Evolutionary conservation across 1,140 invertebrate genomes (phyloP).

Genomic region (Trachelipus rathkii): DNA sequence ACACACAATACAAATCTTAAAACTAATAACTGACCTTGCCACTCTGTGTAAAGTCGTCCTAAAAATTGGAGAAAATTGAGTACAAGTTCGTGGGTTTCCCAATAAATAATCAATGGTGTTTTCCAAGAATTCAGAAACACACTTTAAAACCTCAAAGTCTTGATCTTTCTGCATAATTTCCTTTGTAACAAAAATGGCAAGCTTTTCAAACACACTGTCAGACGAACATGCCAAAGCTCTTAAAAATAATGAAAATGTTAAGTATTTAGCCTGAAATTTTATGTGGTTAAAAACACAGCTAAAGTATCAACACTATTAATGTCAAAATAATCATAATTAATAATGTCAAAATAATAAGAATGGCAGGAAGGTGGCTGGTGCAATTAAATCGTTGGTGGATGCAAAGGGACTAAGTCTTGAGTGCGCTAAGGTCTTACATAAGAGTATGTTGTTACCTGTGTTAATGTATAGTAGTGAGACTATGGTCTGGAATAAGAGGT

Average conservation of each 20-base stretch:
- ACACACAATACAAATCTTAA: background rate
- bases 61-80: conserved; percentile 36
- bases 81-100: conserved; percentile 34
- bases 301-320: too few relatives aligned
- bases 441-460: too few relatives aligned
- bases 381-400: too few relatives aligned
- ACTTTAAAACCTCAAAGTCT: conserved; percentile 42
- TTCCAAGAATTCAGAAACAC: conserved; percentile 44
- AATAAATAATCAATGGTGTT: conserved; percentile 44
- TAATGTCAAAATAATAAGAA: too few relatives aligned
- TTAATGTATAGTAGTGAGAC: too few relatives aligned
- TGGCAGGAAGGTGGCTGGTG: too few relatives aligned
- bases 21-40: conserved; percentile 30
- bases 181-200: conserved; percentile 41
- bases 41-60: conserved; percentile 35
- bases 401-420: too few relatives aligned
- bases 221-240: conserved; percentile 41
- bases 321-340: too few relatives aligned
- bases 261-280: too few relatives aligned
- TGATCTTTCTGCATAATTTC: conserved; percentile 44
- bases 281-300: too few relatives aligned
- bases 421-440: too few relatives aligned
- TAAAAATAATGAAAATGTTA: background rate
- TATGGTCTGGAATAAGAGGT: too few relatives aligned
- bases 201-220: conserved; percentile 43